Evolutionary conservation across 2,113 vertebrate genomes (phyloP).

Genomic region (Stomatorhinus ivindoensis): DNA sequence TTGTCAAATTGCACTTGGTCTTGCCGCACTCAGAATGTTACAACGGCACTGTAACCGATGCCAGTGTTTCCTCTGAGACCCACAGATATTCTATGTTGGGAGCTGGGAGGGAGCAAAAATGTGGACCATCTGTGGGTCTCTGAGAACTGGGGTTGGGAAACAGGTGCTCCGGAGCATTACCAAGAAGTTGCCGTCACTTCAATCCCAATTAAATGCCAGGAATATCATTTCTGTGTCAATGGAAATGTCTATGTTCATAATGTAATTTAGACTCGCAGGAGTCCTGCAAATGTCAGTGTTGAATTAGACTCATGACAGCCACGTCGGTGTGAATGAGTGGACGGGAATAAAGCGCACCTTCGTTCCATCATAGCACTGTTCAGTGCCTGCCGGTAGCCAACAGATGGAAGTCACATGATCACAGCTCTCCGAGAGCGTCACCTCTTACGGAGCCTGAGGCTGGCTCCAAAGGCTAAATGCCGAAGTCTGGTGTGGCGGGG

Average conservation of each 20-base stretch:
- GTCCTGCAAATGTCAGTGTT: conserved; percentile 18
- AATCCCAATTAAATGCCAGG: conserved; percentile 13
- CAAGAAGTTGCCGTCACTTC: neutral
- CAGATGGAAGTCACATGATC: neutral
- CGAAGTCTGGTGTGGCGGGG: neutral
- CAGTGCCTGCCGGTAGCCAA: neutral
- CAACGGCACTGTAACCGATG: neutral
- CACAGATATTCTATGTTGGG: neutral
- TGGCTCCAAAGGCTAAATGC: neutral
- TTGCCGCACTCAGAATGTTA: neutral
- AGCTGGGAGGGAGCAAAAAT: neutral
- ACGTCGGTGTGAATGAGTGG: too few species aligned
- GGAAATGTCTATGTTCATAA: conserved; percentile 4
- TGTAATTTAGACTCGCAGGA: neutral
- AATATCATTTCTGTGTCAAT: conserved; percentile 15
- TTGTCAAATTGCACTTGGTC: conserved; percentile 18
- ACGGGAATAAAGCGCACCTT: neutral
- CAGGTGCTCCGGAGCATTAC: neutral
- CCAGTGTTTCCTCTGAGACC: neutral
- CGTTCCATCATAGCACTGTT: neutral
- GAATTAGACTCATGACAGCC: conserved; percentile 21
- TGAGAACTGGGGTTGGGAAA: neutral
- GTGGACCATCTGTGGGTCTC: neutral
- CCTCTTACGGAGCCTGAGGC: neutral
- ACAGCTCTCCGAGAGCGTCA: neutral